Percentiles rank a stretch among this genome's conserved stretches.
phyloP scores from a whole-genome alignment of 2,113 vertebrate genomes.

The Illadopsis cleaveri region DNA sequence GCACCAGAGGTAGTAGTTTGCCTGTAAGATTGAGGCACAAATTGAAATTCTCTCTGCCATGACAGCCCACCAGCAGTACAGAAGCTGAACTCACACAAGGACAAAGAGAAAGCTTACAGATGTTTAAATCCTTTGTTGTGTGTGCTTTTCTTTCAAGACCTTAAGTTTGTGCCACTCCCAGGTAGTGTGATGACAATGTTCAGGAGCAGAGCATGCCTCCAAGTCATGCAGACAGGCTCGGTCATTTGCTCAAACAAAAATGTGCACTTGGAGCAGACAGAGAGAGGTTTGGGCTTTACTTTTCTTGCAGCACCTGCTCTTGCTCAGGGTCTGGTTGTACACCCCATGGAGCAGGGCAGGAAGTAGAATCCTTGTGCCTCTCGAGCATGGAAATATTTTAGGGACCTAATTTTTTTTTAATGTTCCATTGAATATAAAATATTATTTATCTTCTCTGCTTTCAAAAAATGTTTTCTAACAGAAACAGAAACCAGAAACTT shows the following conservation, averaged over 20 bases:
- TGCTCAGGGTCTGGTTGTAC: background rate
- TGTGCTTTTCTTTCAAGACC: background rate
- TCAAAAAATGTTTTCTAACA: background rate
- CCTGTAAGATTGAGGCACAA: background rate
- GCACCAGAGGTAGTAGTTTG: background rate
- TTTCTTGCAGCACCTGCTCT: background rate
- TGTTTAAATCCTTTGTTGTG: background rate
- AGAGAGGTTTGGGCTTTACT: background rate
- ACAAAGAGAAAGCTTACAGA: background rate
- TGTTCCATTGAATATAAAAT: background rate
- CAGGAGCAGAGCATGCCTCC: background rate
- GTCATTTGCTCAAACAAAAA: background rate
- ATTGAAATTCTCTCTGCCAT: background rate
- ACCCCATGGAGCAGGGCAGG: background rate
- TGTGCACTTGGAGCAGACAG: background rate
- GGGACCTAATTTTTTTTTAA: background rate
- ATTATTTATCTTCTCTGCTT: background rate
- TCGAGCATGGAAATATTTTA: background rate
- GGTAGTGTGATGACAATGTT: background rate
- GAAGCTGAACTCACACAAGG: background rate
- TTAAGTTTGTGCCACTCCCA: background rate
- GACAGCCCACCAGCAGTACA: background rate
- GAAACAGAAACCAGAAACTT: background rate
- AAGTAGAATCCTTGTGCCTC: background rate
- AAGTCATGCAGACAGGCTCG: fast-evolving